These are phyloP conservation scores for Littorina saxatilis DNA, from an alignment of 1,140 invertebrate species.

Conservation along the genomic window DNA sequence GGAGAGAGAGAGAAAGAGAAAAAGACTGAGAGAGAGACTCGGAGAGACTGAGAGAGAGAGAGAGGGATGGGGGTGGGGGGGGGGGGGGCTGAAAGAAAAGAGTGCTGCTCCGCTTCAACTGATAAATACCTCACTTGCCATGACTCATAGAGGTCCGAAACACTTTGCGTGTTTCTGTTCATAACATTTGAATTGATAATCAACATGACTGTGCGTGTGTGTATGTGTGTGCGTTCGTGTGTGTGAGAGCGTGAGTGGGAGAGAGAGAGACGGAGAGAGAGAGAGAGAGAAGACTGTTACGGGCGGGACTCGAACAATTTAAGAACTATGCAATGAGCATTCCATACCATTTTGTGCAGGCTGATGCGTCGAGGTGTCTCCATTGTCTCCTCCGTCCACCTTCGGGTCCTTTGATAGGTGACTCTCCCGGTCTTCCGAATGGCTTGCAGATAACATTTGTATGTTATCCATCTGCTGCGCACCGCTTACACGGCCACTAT, in stretches of 20 bases:
- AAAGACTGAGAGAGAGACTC: not conserved
- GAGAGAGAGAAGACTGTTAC: conserved; percentile 11
- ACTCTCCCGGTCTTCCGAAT: not conserved
- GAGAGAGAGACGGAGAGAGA: conserved; percentile 1
- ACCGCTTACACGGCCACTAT: no score
- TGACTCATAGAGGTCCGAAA: not conserved
- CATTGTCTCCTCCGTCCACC: no score
- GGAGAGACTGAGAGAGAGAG: conserved; percentile 16
- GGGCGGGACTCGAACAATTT: no score
- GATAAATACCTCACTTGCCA: not conserved
- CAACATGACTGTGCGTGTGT: conserved; percentile 32
- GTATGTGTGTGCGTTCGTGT: conserved; percentile 29
- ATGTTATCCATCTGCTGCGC: no score
- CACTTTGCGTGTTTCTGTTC: not conserved
- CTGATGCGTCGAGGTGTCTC: no score
- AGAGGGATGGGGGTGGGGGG: not conserved
- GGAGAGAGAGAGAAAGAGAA: no score
- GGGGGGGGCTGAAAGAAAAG: not conserved
- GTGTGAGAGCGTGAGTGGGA: conserved; percentile 12
- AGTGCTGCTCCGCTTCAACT: not conserved
- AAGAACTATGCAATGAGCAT: not conserved
- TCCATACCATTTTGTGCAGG: not conserved
- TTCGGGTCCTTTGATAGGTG: not conserved
- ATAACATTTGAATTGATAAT: conserved; percentile 32
- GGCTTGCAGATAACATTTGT: no score